Conservation (phyloP, 2,113 vertebrate genomes). For the Lanius collurio region DNA sequence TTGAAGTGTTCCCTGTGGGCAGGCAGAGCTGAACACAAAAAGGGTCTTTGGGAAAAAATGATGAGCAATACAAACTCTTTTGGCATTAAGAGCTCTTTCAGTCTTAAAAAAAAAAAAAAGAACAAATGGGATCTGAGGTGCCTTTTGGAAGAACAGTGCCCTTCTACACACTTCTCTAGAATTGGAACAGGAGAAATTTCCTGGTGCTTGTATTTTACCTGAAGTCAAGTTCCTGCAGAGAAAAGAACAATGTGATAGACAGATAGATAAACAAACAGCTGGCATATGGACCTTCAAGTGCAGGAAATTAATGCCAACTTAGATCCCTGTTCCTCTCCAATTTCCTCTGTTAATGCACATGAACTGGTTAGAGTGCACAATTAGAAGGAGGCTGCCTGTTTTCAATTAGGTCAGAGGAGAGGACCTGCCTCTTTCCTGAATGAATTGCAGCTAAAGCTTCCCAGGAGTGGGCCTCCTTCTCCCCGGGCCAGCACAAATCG, state of each 20-base stretch:
- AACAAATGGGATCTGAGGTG: background rate
- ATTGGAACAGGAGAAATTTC: background rate
- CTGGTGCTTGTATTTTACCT: background rate
- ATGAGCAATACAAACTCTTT: background rate
- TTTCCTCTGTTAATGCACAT: background rate
- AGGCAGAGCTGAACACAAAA: background rate
- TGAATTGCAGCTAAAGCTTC: constrained; percentile 40
- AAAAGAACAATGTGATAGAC: background rate
- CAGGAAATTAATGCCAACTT: constrained; percentile 9
- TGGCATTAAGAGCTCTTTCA: background rate
- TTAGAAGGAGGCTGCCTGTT: constrained; percentile 21
- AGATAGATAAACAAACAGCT: background rate
- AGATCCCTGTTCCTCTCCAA: background rate
- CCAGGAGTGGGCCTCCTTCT: constrained; percentile 12
- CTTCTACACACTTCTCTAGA: background rate
- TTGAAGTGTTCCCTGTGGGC: background rate
- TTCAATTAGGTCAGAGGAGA: constrained; percentile 37
- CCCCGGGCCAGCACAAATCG: background rate
- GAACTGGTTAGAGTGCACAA: background rate
- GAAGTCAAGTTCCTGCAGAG: background rate
- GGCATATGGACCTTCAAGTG: background rate
- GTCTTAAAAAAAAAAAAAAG: background rate
- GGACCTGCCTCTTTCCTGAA: constrained; percentile 41
- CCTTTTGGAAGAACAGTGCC: background rate
- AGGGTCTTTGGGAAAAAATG: background rate